phyloP scores from a whole-genome alignment of 2,797 vertebrate species.

The Peromyscus melanophrys region DNA sequence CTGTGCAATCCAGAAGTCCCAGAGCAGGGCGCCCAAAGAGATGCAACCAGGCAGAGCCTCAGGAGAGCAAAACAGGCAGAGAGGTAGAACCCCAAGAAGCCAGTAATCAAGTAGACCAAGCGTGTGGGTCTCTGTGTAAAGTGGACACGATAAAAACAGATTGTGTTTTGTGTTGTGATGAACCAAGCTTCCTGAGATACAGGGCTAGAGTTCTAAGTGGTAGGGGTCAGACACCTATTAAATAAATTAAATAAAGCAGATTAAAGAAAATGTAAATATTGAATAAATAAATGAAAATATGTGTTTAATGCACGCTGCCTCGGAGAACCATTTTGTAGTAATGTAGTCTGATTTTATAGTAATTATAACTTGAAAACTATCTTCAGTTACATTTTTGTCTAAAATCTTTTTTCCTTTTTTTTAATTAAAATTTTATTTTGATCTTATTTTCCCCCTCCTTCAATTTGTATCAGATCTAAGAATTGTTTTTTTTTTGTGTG shows the following conservation, averaged over 20 bases:
- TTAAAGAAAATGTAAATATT: neutral
- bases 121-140: neutral
- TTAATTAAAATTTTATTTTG: neutral
- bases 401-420: neutral
- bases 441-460: neutral
- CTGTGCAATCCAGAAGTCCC: neutral
- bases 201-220: neutral
- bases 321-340: neutral
- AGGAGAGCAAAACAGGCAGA: neutral
- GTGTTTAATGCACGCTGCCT: neutral
- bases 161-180: neutral
- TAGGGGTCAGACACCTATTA: neutral
- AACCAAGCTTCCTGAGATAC: neutral
- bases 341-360: neutral
- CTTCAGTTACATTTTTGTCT: neutral
- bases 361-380: neutral
- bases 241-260: neutral
- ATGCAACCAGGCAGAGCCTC: neutral
- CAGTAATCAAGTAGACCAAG: neutral
- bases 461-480: no score
- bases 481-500: neutral
- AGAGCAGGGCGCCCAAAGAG: neutral
- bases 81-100: neutral
- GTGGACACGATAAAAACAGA: neutral
- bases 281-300: neutral